Base-by-base conservation (phyloP, 2,888 invertebrate genomes). In the Bugulina stolonifera region DNA sequence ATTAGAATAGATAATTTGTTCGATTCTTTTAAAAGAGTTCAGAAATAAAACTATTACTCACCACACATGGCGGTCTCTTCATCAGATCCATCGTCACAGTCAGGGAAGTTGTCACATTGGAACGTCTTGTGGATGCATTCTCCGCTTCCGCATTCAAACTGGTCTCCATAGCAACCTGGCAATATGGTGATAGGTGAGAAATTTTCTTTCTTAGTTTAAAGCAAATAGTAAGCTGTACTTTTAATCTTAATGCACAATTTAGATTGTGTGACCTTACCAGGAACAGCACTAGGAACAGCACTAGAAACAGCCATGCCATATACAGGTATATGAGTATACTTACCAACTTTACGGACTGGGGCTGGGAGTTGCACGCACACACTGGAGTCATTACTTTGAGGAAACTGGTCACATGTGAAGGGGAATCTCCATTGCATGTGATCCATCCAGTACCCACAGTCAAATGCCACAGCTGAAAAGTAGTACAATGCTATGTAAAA, bases 21-120 rank as follows among this genome's bases (percentile, higher is more conserved):
- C n/a, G n/a, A n/a, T n/a, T n/a, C n/a, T n/a, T n/a, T n/a, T n/a
- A n/a, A n/a, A n/a, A n/a, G n/a, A n/a, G n/a, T n/a, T n/a, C n/a
- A n/a, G n/a, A n/a, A n/a, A n/a, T n/a, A n/a, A n/a, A n/a, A n/a
- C n/a, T 52, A 57, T 27, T 5, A 64, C 64, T n/a, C 27, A 64
- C 64, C 64, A 64, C 64, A 64, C 64, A 34, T 32, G 34, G 10
- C 32, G 25, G 32, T 5, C 14, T 64, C 85, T 85, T 95, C 95
- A 83, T 95, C 94, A 79, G 91, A 92, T 76, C 89, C 90, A 85
- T 94, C 94, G 0, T 88, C 84, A 80, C 94, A 95, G 78, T 95
- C 93, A 29, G 87, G 84, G 71, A 89, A 88, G 0, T 93, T 93
- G 76, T 93, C 91, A 84, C 94, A 95, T 78, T 90, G 90, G 75